These are phyloP conservation scores for Copidosoma floridanum DNA, from an alignment of 1,140 invertebrate genomes.

Conservation along the genomic window DNA sequence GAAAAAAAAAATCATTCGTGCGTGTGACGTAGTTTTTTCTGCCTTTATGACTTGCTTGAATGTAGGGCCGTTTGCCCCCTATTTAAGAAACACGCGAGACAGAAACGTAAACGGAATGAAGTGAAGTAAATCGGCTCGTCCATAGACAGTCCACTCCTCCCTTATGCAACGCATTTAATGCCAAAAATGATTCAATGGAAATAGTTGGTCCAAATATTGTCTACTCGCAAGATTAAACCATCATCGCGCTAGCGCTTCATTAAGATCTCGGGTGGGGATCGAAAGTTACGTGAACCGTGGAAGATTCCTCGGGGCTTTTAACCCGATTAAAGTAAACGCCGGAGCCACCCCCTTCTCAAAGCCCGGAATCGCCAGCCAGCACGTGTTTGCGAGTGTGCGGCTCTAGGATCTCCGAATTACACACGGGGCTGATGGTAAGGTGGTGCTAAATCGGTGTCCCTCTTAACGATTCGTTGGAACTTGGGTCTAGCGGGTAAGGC, in stretches of 20 bases:
- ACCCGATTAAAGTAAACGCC: not conserved
- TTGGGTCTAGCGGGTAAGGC: too few relatives aligned
- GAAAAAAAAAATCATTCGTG: too few relatives aligned
- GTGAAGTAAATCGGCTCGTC: too few relatives aligned
- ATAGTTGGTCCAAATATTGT: constrained; percentile 7
- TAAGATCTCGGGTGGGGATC: constrained; percentile 23
- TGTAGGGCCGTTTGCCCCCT: too few relatives aligned
- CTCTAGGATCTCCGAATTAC: not conserved
- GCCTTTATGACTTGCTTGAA: too few relatives aligned
- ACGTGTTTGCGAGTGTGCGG: not conserved
- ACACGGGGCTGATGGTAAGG: not conserved
- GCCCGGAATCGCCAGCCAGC: not conserved
- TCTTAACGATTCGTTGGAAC: too few relatives aligned
- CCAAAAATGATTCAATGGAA: constrained; percentile 18
- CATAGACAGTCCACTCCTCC: too few relatives aligned
- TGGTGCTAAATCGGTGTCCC: not conserved
- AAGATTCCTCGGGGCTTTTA: constrained; percentile 10
- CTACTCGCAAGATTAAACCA: constrained; percentile 17
- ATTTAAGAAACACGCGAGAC: too few relatives aligned
- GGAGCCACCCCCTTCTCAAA: too few relatives aligned
- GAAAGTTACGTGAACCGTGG: constrained; percentile 3
- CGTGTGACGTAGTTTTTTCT: too few relatives aligned
- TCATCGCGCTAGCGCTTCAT: constrained; percentile 25
- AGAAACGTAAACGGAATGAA: too few relatives aligned
- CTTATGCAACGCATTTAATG: too few relatives aligned